Evolutionary conservation across 2,888 invertebrate genomes (phyloP), one percentile per base, ranked within the genome.

Genomic region (Lasius fuliginosus): DNA sequence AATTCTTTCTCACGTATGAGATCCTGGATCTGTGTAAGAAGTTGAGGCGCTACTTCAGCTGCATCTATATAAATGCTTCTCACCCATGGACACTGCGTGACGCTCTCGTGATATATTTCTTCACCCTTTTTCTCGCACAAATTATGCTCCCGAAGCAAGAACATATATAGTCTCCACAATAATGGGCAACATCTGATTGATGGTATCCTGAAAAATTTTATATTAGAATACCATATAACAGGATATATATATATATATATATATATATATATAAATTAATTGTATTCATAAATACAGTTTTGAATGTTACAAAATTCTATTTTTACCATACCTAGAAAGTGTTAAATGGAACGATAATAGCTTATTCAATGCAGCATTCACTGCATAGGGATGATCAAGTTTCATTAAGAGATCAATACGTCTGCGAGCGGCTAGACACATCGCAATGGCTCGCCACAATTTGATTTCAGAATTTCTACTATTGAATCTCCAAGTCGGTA

Each of bases 1-100:
- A 98, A 95, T 92, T 97, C 96, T 92, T 97, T 97, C 93, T 98
- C 98, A 76, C 97, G 96, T 92, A 98, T 96, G 82, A 97, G 95
- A 95, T 98, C 98, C 92, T 97, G 97, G 89, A 98, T 96, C 95
- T 97, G 97, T 0, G 96, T 95, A 86, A 95, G 87, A 84, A 94
- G 87, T 87, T 95, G 95, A 49, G 96, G 97, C 58, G 97, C 96
- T 90, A 96, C 96, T 87, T 96, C 96, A 1, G 96, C 96, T 4
- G 97, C 97, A 93, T 97, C 97, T 87, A 97, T 95, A 90, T 97
- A 97, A 64, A 97, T 93, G 5, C 96, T 92, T 82, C 94, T 92
- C n/a, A 93, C 91, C 95, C 95, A 95, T 11, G 95, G 94, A 83
- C 94, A 94, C 46, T 92, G 91, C 4, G 90, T 90, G 2, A 94